A percentile compares a stretch with the other conserved stretches of the same genome.
Conservation (phyloP, 2,797 vertebrate genomes). For the Silurus aristotelis region DNA sequence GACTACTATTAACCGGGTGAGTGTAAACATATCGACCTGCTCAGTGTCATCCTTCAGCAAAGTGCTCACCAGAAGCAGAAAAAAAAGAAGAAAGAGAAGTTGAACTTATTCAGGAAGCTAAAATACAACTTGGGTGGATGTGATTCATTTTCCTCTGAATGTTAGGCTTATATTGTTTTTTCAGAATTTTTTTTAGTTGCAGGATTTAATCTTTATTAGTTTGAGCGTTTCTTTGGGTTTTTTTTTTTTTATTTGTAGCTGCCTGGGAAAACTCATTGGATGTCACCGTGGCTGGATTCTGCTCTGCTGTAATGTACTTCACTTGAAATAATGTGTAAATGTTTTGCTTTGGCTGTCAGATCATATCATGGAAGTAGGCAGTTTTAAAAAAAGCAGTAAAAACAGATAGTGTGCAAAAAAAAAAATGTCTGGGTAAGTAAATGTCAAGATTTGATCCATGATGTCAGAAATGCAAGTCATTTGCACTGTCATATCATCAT, state of each 20-base stretch:
- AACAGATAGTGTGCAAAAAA: background rate
- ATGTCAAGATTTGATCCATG: background rate
- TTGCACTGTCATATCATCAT: background rate
- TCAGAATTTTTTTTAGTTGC: background rate
- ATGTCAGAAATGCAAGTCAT: background rate
- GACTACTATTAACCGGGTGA: constrained; percentile 48
- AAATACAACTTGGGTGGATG: background rate
- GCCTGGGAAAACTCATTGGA: background rate
- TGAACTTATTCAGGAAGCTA: constrained; percentile 31
- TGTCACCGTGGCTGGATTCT: background rate
- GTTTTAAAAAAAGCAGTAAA: background rate
- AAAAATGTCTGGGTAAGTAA: background rate
- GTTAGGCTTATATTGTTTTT: background rate
- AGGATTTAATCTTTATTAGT: background rate
- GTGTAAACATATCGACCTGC: constrained; percentile 55
- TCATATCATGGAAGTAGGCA: background rate
- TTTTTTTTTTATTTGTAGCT: background rate
- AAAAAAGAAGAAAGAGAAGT: background rate
- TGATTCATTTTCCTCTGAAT: background rate
- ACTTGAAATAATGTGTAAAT: no score
- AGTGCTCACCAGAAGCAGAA: constrained; percentile 11
- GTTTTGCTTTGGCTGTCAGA: background rate
- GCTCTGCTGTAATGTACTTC: background rate
- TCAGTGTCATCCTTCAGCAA: constrained; percentile 46
- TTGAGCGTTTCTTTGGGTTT: background rate